phyloP scores from a whole-genome alignment of 2,888 invertebrate species.

The Drosophila differens region DNA sequence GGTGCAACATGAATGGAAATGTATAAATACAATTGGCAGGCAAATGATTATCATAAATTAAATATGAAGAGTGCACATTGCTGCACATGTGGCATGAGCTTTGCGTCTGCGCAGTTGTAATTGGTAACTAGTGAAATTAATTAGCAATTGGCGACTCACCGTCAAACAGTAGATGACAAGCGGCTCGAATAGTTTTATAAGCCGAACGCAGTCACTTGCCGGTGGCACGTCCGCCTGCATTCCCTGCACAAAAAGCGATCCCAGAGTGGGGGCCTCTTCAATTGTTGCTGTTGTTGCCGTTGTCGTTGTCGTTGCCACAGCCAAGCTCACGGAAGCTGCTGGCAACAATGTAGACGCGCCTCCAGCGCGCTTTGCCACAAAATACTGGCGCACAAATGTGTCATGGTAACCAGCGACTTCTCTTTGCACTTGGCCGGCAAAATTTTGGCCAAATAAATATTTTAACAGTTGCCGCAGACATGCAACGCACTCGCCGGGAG shows the following conservation, averaged over 20 bases:
- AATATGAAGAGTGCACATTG: conserved; percentile 30
- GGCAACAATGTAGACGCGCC: conserved; percentile 53
- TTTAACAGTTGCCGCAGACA: conserved; percentile 91
- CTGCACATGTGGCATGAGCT: conserved; percentile 18
- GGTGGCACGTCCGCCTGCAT: conserved; percentile 84
- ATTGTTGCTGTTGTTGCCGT: conserved; percentile 45
- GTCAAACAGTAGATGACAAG: conserved; percentile 97
- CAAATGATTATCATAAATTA: conserved; percentile 64
- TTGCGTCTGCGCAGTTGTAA: conserved; percentile 74
- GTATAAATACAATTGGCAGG: conserved; percentile 35
- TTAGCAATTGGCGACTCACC: conserved; percentile 86
- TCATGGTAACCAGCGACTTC: conserved; percentile 53
- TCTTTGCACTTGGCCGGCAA: conserved; percentile 83
- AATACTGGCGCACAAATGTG: conserved; percentile 67
- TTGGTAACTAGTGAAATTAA: conserved; percentile 73
- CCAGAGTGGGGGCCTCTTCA: conserved; percentile 70
- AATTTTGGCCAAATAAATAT: conserved; percentile 90
- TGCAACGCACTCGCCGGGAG: conserved; percentile 89
- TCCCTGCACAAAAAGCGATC: conserved; percentile 81
- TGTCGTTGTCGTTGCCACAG: conserved; percentile 23
- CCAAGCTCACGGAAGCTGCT: conserved; percentile 31
- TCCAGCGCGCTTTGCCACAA: conserved; percentile 52
- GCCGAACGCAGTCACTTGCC: conserved; percentile 88
- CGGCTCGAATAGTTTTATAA: conserved; percentile 97
- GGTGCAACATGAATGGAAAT: conserved; percentile 2